Conservation (phyloP, 2,113 vertebrate genomes). For the Bucco capensis region DNA sequence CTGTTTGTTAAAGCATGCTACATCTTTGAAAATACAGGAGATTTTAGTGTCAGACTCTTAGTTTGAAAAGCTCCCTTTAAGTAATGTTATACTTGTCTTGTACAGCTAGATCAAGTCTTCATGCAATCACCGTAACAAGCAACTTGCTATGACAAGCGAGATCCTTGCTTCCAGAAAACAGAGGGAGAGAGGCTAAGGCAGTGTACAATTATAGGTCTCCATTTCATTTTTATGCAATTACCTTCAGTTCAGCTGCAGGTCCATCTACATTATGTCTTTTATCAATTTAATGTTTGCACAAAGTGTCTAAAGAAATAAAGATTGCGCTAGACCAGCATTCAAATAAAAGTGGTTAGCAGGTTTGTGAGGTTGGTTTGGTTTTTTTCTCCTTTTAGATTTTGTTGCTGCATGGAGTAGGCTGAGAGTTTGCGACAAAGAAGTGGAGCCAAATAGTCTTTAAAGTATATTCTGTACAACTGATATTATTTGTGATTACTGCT, state of each 20-base stretch:
- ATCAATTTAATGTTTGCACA: constrained; percentile 72
- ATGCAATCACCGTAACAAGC: constrained; percentile 60
- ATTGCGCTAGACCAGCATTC: constrained; percentile 60
- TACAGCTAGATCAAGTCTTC: constrained; percentile 55
- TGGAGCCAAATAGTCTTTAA: constrained; percentile 48
- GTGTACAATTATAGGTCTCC: constrained; percentile 71
- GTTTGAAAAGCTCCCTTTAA: constrained; percentile 65
- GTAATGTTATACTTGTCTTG: constrained; percentile 67
- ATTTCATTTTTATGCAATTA: constrained; percentile 74
- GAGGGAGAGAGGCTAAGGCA: constrained; percentile 50
- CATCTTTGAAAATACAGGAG: constrained; percentile 51
- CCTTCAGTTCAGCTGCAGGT: constrained; percentile 60
- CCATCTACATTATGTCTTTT: constrained; percentile 62
- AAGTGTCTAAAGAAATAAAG: constrained; percentile 74
- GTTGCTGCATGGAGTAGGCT: constrained; percentile 31
- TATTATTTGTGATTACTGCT: constrained; percentile 51
- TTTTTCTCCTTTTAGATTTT: constrained; percentile 6
- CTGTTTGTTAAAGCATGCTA: constrained; percentile 57
- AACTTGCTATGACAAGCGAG: constrained; percentile 58
- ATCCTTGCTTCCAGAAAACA: constrained; percentile 69
- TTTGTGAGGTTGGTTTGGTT: not conserved
- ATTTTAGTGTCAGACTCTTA: constrained; percentile 59
- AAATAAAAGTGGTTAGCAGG: constrained; percentile 15
- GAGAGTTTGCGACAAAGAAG: constrained; percentile 43
- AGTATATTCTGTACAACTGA: constrained; percentile 18